Evolutionary conservation across 2,113 vertebrate species (phyloP), one percentile per base, ranked within the genome.

Genomic region (Gnathonemus echidnorhynchus): DNA sequence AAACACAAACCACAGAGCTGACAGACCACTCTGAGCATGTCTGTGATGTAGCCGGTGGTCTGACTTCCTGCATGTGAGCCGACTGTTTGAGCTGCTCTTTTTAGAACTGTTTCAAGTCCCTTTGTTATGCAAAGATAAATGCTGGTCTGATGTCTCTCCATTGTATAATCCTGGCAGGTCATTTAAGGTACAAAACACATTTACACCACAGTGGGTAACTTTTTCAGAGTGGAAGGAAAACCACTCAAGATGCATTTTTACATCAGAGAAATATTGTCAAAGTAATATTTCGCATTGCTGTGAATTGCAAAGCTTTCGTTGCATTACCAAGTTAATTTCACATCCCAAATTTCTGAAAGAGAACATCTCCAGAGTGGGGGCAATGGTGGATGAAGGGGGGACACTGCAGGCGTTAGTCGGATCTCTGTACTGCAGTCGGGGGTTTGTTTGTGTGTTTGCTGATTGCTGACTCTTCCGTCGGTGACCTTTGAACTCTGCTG

Each of bases 401-500:
- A 13, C 7, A 39, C 17, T 15, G 74, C n/a, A n/a, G 11, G 2
- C 35, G 9, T 39, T 13, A 42, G 6, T 8, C 6, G 45, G 17
- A 74, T 48, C 24, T 49, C 31, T 9, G 70, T 45, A 49, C 6
- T 56, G 48, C 24, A 24, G n/a, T 42, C 42, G 17, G 58, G 9
- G 11, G n/a, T 50, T 48, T 53, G 31, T 77, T 49, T 49, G 46
- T 27, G 46, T 35, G 77, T 89, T 58, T 58, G 39, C 89, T 19
- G 50, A 50, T 48, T 90, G 91, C 92, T 89, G 90, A 92, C 86
- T 56, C 21, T 21, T 5, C 83, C n/a, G 92, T 90, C 91, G 91
- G 90, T 95, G 95, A 96, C 94, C 95, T 88, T 95, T 96, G 95
- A 94, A 95, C 95, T 92, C 92, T 89, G 87, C 86, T 90, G 92